Base-by-base conservation (phyloP, 1,140 invertebrate genomes). In the Calosoma granatense region DNA sequence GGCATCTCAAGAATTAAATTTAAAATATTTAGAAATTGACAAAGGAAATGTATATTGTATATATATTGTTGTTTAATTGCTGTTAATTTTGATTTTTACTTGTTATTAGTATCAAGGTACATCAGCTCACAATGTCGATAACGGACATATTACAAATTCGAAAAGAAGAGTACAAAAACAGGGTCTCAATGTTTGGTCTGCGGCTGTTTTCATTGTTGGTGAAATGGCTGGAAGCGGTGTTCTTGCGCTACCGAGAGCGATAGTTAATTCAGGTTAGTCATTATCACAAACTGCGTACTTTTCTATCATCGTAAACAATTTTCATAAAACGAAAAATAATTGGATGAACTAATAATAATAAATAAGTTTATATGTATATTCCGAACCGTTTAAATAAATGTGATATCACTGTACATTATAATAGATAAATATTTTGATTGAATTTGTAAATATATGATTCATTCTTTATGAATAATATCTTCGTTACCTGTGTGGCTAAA, bases 181-280 rank as follows among this genome's bases (percentile, higher is more conserved):
- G 20, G 77, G 78, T 1, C 62, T 80, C 2, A 74, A 70, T n/a
- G 62, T 74, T 2, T 60, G 71, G 19, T 71, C 81, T 55, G 79
- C 83, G 0, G 76, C 79, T 0, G 70, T 87, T 26, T 83, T 88
- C 63, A 78, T 88, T 19, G 79, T 81, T 3, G 86, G 83, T 0
- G 85, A 87, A 67, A 86, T 88, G 77, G 85, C 84, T 1, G 86
- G 87, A 15, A 84, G 83, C 61, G 87, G 87, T 2, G 79, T 89
- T 4, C 69, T 89, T 41, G 84, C 85, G 6, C 70, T 88, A 15
- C 86, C 87, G 0, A 70, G 72, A 56, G 85, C 85, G 0, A 68
- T 87, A 2, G 77, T 79, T 22, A 76, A 82, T 64, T 76, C 81
- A 61, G 85, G 85, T 86, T 70, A 67, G 65, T 61, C 43, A 51